Evolutionary conservation across 2,888 invertebrate species (phyloP).

Genomic region (Amphipyra tragopoginis): DNA sequence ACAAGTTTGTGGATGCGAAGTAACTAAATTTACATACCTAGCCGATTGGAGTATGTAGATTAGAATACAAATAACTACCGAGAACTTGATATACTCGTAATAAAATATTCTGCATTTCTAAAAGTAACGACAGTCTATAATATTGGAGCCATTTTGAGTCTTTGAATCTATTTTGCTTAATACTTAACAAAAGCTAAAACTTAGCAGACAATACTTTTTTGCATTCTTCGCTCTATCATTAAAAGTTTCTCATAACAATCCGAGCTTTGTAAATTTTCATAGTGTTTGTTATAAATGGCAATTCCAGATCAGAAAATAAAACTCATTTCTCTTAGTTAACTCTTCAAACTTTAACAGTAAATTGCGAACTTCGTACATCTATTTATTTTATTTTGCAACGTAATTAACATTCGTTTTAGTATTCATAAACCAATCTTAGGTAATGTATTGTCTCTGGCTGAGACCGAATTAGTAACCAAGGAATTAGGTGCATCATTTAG

Average conservation of each 20-base stretch:
- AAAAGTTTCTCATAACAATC: conserved; percentile 31
- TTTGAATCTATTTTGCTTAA: not conserved
- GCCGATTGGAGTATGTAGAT: too few species aligned
- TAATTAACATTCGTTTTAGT: conserved; percentile 46
- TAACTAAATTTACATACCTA: not conserved
- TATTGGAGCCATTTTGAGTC: not conserved
- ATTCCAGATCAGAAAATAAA: conserved; percentile 39
- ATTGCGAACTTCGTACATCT: conserved; percentile 40
- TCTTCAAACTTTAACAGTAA: conserved; percentile 46
- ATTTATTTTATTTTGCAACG: conserved; percentile 39
- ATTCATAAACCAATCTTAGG: conserved; percentile 32
- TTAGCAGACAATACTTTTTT: not conserved
- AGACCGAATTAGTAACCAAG: conserved; percentile 23
- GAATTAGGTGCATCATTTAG: conserved; percentile 20
- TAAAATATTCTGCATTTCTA: not conserved
- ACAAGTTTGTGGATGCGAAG: not conserved
- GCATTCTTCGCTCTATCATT: conserved; percentile 13
- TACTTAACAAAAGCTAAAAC: not conserved
- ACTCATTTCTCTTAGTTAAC: conserved; percentile 42
- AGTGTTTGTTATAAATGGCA: conserved; percentile 35
- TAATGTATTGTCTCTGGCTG: conserved; percentile 25
- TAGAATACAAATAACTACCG: too few species aligned
- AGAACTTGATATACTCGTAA: too few species aligned
- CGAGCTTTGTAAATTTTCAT: conserved; percentile 29
- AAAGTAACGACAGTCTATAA: not conserved